Conservation (phyloP, 2,113 vertebrate genomes). For the Azemiops feae region DNA sequence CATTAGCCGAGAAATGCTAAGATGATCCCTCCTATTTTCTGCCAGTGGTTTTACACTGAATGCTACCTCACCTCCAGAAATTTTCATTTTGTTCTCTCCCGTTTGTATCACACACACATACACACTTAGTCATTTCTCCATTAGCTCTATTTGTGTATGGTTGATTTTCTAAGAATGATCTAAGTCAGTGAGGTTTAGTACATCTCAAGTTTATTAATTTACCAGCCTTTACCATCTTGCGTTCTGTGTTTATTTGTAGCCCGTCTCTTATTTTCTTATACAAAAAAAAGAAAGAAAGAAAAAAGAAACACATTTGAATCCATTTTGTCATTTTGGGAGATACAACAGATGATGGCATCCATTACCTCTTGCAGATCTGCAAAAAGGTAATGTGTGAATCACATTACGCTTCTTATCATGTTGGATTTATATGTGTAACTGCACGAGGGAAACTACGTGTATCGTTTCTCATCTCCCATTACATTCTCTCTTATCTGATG, state of each 20-base stretch:
- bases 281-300: neutral
- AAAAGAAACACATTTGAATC: neutral
- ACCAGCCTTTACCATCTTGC: neutral
- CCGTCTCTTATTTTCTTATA: neutral
- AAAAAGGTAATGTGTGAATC: neutral
- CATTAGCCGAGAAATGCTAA: neutral
- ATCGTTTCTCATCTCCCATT: neutral
- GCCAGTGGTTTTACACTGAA: neutral
- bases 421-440: neutral
- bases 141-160: neutral
- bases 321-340: neutral
- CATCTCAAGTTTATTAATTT: neutral
- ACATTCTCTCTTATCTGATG: neutral
- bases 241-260: neutral
- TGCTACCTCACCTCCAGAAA: neutral
- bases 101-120: neutral
- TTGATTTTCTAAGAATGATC: neutral
- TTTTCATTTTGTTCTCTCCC: neutral
- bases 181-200: neutral
- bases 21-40: neutral
- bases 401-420: neutral
- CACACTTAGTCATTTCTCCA: neutral
- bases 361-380: neutral
- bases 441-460: neutral
- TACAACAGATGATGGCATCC: neutral